phyloP scores from a whole-genome alignment of 2,113 vertebrate species.

The Tychaedon coryphoeus region DNA sequence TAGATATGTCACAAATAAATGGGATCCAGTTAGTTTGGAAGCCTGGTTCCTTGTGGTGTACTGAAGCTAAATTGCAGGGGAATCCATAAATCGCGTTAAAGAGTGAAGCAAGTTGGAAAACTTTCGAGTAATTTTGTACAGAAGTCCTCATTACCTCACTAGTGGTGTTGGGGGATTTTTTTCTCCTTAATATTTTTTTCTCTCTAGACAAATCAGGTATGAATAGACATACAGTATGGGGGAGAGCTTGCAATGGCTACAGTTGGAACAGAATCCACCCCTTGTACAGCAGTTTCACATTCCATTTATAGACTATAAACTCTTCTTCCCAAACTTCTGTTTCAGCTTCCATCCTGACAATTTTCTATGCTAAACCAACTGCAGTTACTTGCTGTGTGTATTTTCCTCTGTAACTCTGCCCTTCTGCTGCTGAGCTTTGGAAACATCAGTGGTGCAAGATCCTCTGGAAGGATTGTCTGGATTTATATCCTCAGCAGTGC shows the following conservation, averaged over 20 bases:
- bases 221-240: not conserved
- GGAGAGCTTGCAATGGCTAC: not conserved
- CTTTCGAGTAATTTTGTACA: not conserved
- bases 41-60: not conserved
- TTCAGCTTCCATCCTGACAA: not conserved
- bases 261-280: not conserved
- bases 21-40: not conserved
- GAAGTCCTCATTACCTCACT: not conserved
- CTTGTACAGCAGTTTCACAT: not conserved
- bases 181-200: not conserved
- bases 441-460: not conserved
- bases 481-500: not conserved
- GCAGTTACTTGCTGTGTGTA: not conserved
- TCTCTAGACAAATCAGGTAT: not conserved
- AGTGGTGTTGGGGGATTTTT: accelerated
- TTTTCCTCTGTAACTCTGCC: not conserved
- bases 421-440: not conserved
- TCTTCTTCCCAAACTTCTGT: not conserved
- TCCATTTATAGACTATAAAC: not conserved
- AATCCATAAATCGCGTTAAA: not conserved
- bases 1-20: not conserved
- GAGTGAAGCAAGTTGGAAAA: not conserved
- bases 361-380: not conserved
- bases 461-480: not conserved
- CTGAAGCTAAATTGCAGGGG: not conserved